phyloP scores from a whole-genome alignment of 2,113 vertebrate species.

The Conger conger region DNA sequence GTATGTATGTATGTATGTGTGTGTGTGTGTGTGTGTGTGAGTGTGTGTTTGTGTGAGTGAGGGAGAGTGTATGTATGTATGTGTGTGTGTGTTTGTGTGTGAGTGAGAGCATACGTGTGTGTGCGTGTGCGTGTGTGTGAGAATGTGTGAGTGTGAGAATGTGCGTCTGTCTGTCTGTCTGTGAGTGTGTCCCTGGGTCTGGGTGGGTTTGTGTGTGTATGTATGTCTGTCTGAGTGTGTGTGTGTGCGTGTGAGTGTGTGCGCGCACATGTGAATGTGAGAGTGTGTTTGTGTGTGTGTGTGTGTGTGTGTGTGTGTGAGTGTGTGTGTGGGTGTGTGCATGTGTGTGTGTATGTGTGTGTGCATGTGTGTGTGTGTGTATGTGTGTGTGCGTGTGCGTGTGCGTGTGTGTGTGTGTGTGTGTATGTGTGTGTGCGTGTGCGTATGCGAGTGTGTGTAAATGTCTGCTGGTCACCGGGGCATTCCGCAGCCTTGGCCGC shows the following conservation, averaged over 20 bases:
- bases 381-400: neutral
- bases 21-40: neutral
- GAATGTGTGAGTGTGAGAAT: neutral
- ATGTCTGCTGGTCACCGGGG: constrained; percentile 10
- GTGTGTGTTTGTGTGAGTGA: neutral
- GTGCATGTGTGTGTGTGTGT: neutral
- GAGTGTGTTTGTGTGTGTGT: neutral
- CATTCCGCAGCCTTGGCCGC: constrained; percentile 10
- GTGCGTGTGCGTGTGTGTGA: too few relatives aligned
- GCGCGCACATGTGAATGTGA: neutral
- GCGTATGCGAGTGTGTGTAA: neutral
- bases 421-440: neutral
- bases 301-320: neutral
- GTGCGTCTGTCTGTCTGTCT: constrained; percentile 2
- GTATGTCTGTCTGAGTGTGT: neutral
- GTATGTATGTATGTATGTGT: neutral
- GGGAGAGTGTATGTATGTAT: neutral
- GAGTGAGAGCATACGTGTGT: neutral
- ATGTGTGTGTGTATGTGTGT: neutral
- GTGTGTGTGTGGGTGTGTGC: neutral
- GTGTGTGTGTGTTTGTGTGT: neutral
- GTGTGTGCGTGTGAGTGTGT: neutral
- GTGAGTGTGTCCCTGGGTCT: neutral
- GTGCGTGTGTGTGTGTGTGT: neutral
- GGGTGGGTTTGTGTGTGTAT: neutral